A percentile compares a stretch with the other conserved stretches of the same genome.
Conservation (phyloP, 2,113 vertebrate genomes). For the Azemiops feae region DNA sequence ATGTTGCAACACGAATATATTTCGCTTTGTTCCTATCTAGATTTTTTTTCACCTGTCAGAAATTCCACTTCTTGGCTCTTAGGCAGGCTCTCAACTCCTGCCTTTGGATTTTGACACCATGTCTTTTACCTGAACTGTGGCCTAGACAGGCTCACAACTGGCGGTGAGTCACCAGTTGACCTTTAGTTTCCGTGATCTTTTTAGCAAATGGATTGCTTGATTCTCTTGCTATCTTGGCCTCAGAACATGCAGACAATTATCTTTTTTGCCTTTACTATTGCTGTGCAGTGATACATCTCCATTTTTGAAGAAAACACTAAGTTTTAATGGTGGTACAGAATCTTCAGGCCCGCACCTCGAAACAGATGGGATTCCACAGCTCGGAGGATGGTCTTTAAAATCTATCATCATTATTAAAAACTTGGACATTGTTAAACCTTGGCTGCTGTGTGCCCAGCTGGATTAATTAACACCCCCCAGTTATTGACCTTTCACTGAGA, state of each 20-base stretch:
- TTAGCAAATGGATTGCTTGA: neutral
- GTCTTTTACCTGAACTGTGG: neutral
- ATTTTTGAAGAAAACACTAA: neutral
- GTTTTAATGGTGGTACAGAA: neutral
- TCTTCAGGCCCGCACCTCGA: slow-evolving; percentile 47
- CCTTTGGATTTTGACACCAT: neutral
- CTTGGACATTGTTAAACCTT: slow-evolving; percentile 63
- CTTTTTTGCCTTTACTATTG: neutral
- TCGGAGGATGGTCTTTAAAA: slow-evolving; percentile 63
- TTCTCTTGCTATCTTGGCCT: neutral
- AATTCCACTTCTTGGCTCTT: neutral
- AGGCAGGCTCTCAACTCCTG: neutral
- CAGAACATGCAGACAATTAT: neutral
- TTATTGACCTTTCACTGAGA: slow-evolving; percentile 71
- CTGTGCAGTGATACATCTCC: neutral
- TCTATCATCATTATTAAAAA: slow-evolving; percentile 67
- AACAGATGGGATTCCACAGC: slow-evolving; percentile 64
- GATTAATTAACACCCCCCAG: slow-evolving; percentile 74
- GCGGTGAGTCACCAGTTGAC: neutral
- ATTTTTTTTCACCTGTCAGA: neutral
- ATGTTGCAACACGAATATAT: neutral
- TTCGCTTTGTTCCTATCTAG: neutral
- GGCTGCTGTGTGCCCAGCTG: slow-evolving; percentile 65
- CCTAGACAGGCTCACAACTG: neutral
- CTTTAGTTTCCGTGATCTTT: neutral